Evolutionary conservation across 2,888 invertebrate species (phyloP).

Genomic region (Apoda limacodes): DNA sequence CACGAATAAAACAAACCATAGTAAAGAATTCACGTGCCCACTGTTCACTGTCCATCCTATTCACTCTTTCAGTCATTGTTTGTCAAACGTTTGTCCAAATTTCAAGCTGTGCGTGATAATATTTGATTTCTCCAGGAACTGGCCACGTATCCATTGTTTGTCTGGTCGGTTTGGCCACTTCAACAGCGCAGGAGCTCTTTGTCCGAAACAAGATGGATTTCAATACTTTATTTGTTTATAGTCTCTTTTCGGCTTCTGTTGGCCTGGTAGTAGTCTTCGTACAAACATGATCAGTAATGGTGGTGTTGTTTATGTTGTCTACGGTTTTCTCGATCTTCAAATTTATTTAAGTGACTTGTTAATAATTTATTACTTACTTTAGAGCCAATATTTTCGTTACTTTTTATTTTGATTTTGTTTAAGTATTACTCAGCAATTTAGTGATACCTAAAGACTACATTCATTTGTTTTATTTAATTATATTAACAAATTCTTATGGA

Average conservation of each 20-base stretch:
- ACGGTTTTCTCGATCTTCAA: no score
- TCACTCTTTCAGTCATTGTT: conserved; percentile 31
- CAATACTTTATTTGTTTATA: conserved; percentile 55
- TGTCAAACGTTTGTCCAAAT: conserved; percentile 26
- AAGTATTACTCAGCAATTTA: no score
- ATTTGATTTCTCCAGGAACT: conserved; percentile 53
- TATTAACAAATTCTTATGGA: no score
- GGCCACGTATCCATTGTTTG: conserved; percentile 41
- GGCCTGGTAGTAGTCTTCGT: conserved; percentile 53
- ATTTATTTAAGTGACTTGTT: no score
- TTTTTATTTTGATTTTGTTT: no score
- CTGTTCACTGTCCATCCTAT: conserved; percentile 19
- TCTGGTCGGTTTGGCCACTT: conserved; percentile 47
- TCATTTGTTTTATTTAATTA: no score
- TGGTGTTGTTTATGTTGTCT: conserved; percentile 31
- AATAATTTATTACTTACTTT: no score
- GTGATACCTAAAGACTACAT: no score
- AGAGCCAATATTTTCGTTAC: no score
- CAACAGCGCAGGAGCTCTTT: conserved; percentile 39
- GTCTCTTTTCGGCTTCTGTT: conserved; percentile 62
- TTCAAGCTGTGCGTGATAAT: conserved; percentile 60
- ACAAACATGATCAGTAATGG: conserved; percentile 55
- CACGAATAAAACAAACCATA: no score
- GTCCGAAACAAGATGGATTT: conserved; percentile 46
- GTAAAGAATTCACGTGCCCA: no score